Evolutionary conservation across 2,888 invertebrate species (phyloP), one percentile per base, ranked within the genome.

Genomic region (Suillia variegata): DNA sequence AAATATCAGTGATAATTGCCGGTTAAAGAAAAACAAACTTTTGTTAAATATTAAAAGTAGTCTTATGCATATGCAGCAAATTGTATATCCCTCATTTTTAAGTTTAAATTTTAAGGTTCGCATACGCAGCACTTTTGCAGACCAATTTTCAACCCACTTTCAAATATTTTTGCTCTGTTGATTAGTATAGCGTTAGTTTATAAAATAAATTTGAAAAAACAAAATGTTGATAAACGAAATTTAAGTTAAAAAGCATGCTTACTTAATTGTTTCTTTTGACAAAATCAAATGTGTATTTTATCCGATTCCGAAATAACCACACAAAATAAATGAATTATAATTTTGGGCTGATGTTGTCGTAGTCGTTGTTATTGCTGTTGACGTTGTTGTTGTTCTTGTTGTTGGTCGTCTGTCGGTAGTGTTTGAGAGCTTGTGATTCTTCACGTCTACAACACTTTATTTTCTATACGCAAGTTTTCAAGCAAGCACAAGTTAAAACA

Each of bases 191-290:
- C n/a, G n/a, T n/a, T n/a, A n/a, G n/a, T n/a, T n/a, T n/a, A n/a
- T n/a, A n/a, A n/a, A n/a, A n/a, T n/a, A n/a, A n/a, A n/a, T n/a
- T n/a, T n/a, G n/a, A n/a, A n/a, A n/a, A n/a, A n/a, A n/a, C n/a
- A n/a, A n/a, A n/a, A n/a, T n/a, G n/a, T n/a, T n/a, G n/a, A 61
- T 34, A 34, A 33, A 53, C 49, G n/a, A 5, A 45, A 45, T 45
- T 45, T 18, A 45, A 45, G 45, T 12, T 45, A 67, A 68, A 73
- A 77, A 73, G 77, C 79, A 79, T 79, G 80, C 79, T 79, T 79
- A 79, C 79, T 74, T 76, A 76, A 71, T 75, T 69, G 62, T 66
- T 64, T 57, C 38, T 73, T 76, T 74, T 74, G 69, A 74, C n/a
- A 76, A 66, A 77, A 77, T 67, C 71, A 74, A 77, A 77, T 62